phyloP scores from a whole-genome alignment of 2,888 invertebrate genomes.

The Poecilobothrus nobilitatus region DNA sequence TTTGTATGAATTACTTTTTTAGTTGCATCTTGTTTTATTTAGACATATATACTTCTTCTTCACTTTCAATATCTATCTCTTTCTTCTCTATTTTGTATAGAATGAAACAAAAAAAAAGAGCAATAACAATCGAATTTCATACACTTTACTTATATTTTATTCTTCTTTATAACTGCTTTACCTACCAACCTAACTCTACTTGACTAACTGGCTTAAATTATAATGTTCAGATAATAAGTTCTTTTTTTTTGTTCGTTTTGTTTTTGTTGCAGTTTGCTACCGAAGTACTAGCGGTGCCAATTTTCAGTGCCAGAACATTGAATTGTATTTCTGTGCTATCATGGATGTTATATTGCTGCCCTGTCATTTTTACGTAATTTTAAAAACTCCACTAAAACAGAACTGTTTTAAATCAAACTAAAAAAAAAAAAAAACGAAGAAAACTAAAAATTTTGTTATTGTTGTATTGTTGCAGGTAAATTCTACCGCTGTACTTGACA shows the following conservation, averaged over 20 bases:
- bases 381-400: neutral
- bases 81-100: too few species aligned
- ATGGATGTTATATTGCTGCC: neutral
- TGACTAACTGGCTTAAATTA: constrained; percentile 1
- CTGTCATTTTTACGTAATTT: neutral
- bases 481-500: neutral
- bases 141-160: too few species aligned
- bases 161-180: too few species aligned
- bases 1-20: too few species aligned
- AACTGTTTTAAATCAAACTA: neutral
- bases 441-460: too few species aligned
- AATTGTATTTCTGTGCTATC: neutral
- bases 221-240: neutral
- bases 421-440: neutral
- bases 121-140: too few species aligned
- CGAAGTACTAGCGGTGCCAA: neutral
- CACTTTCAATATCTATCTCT: too few species aligned
- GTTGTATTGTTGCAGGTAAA: too few species aligned
- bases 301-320: neutral
- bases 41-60: too few species aligned
- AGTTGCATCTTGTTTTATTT: too few species aligned
- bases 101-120: too few species aligned
- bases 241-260: too few species aligned
- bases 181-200: neutral
- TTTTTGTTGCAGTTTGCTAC: neutral